These are phyloP conservation scores for Papilio helenus DNA, from an alignment of 1,140 invertebrate species.

Conservation along the genomic window DNA sequence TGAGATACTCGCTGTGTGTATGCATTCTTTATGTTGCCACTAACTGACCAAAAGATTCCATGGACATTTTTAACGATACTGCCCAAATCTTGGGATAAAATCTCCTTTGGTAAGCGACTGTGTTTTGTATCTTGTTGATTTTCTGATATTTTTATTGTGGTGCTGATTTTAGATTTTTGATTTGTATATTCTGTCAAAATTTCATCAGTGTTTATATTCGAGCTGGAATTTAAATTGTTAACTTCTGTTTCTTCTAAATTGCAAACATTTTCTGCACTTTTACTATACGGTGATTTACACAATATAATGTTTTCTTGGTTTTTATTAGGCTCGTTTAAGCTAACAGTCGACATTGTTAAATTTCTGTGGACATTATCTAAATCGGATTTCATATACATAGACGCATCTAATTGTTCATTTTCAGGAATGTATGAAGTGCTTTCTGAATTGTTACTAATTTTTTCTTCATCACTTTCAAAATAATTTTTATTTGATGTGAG, in stretches of 20 bases:
- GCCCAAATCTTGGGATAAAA: conserved; percentile 71
- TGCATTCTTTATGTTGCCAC: conserved; percentile 73
- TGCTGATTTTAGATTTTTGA: conserved; percentile 66
- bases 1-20: conserved; percentile 63
- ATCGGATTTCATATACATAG: conserved; percentile 33
- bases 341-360: conserved; percentile 61
- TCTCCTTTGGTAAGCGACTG: conserved; percentile 67
- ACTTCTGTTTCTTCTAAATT: conserved; percentile 43
- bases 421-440: neutral
- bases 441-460: neutral
- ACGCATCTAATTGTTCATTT: conserved; percentile 1
- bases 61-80: conserved; percentile 78
- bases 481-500: neutral
- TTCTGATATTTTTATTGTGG: conserved; percentile 64
- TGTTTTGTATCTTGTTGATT: conserved; percentile 55
- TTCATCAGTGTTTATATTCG: conserved; percentile 65
- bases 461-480: neutral
- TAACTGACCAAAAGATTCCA: conserved; percentile 74
- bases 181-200: conserved; percentile 68
- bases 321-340: conserved; percentile 59
- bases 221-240: conserved; percentile 45
- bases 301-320: conserved; percentile 47
- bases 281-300: conserved; percentile 57
- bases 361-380: conserved; percentile 43
- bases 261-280: conserved; percentile 71